Evolutionary conservation across 2,888 invertebrate species (phyloP).

Genomic region (Tiliacea aurago): DNA sequence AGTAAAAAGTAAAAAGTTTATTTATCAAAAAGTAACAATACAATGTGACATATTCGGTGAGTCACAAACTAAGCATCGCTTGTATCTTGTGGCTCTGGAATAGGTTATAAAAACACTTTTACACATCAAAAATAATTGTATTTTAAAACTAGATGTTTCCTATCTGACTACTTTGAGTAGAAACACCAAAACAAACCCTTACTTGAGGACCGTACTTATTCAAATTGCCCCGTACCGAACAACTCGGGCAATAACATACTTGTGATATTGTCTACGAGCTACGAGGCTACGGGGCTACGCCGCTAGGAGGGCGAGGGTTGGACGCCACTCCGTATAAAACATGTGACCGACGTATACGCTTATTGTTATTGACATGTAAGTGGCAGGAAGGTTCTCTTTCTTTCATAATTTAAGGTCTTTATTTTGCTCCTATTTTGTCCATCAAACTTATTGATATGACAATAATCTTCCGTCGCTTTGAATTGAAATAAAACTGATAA

Average conservation of each 20-base stretch:
- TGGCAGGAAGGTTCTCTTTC: not conserved
- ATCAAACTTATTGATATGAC: not conserved
- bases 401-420: not conserved
- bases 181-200: not conserved
- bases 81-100: no score
- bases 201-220: conserved; percentile 2
- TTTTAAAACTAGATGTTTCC: no score
- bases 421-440: not conserved
- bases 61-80: no score
- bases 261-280: conserved; percentile 16
- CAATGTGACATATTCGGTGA: no score
- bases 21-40: no score
- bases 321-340: conserved; percentile 23
- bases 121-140: no score
- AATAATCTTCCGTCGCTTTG: not conserved
- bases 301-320: conserved; percentile 20
- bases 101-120: no score
- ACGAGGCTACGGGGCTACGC: conserved; percentile 24
- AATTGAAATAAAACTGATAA: not conserved
- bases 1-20: no score
- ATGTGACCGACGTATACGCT: conserved; percentile 13
- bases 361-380: conserved; percentile 20
- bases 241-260: not conserved
- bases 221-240: not conserved
- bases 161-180: no score